These are phyloP conservation scores for Phataginus tricuspis DNA, from an alignment of 2,797 vertebrate species.

Conservation along the genomic window DNA sequence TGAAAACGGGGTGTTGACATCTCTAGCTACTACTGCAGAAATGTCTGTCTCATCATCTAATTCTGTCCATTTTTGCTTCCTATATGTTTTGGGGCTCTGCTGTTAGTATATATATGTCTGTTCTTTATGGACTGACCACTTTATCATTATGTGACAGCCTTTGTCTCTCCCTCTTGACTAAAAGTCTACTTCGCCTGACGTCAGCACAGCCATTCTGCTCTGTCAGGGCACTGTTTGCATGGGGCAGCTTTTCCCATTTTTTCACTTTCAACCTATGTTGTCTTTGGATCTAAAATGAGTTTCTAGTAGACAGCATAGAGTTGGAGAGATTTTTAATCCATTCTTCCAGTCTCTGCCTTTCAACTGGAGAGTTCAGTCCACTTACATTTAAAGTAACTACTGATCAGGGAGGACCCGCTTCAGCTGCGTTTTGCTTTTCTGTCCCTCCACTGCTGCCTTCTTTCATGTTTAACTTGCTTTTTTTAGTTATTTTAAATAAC, in stretches of 20 bases:
- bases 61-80: not conserved
- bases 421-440: not conserved
- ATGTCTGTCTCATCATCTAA: no score
- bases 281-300: not conserved
- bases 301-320: not conserved
- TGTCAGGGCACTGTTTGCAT: not conserved
- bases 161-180: not conserved
- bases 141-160: rapidly evolving
- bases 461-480: not conserved
- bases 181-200: not conserved
- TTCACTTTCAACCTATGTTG: no score
- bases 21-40: not conserved
- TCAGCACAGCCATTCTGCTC: not conserved
- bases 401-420: not conserved
- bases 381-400: rapidly evolving
- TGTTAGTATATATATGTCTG: no score
- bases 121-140: not conserved
- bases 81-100: not conserved
- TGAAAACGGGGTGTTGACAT: no score
- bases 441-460: not conserved
- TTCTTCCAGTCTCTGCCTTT: not conserved
- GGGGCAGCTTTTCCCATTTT: no score
- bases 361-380: not conserved
- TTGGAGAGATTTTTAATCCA: no score
- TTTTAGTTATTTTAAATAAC: no score